A percentile compares a stretch with the other conserved stretches of the same genome.
phyloP scores from a whole-genome alignment of 2,888 invertebrate genomes.

The Biston betularia region DNA sequence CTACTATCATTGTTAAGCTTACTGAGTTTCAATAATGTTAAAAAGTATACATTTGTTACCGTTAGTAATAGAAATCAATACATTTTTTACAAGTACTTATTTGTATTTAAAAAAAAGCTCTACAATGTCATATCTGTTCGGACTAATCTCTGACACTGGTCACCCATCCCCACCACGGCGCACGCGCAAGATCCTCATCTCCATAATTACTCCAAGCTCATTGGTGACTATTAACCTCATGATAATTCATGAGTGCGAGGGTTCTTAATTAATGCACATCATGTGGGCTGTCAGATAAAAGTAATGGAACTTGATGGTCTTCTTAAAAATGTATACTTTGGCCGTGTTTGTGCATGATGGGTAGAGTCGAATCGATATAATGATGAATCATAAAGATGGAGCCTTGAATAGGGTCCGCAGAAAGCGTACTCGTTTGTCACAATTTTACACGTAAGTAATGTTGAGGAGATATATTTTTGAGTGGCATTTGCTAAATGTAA shows the following conservation, averaged over 20 bases:
- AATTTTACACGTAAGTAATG: too few species aligned
- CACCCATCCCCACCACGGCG: conserved; percentile 63
- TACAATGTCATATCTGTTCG: conserved; percentile 27
- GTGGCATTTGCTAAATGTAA: too few species aligned
- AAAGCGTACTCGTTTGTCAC: not conserved
- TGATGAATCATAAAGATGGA: conserved; percentile 21
- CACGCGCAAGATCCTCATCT: conserved; percentile 76
- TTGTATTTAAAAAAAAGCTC: too few species aligned
- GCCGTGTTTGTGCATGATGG: conserved; percentile 34
- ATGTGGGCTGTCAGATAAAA: conserved; percentile 82
- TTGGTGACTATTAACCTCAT: conserved; percentile 85
- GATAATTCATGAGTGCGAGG: conserved; percentile 77
- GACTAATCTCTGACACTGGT: conserved; percentile 39
- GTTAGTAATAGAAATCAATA: too few species aligned
- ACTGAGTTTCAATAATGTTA: too few species aligned
- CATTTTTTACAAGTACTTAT: too few species aligned
- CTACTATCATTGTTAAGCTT: too few species aligned
- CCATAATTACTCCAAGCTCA: conserved; percentile 85
- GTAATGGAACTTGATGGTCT: conserved; percentile 58
- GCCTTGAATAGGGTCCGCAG: not conserved
- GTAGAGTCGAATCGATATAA: conserved; percentile 41
- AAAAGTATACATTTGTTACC: too few species aligned
- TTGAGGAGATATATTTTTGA: too few species aligned
- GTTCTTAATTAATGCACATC: conserved; percentile 82
- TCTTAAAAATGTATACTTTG: conserved; percentile 21